phyloP scores from a whole-genome alignment of 2,797 vertebrate species.

The Rhinoraja longicauda region DNA sequence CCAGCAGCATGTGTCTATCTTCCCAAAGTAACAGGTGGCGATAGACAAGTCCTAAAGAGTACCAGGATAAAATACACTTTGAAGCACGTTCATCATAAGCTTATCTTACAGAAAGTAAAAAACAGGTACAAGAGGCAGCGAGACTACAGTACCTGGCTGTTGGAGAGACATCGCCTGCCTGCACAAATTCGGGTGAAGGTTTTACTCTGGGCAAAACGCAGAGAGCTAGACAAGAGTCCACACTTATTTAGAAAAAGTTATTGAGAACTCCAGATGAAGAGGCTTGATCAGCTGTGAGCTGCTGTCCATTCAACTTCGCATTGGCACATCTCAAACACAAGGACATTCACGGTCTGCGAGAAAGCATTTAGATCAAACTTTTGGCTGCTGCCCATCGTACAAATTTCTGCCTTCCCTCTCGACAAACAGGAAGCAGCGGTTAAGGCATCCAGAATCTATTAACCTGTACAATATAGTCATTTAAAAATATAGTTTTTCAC shows the following conservation, averaged over 20 bases:
- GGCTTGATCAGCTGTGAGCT: background rate
- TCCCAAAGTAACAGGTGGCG: background rate
- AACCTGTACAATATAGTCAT: background rate
- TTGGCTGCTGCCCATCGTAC: background rate
- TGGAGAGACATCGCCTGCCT: background rate
- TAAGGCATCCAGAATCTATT: slow-evolving; percentile 10
- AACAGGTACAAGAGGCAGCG: background rate
- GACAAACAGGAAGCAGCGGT: background rate
- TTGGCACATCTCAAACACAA: background rate
- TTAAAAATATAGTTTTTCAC: slow-evolving; percentile 22
- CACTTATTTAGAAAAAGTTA: background rate
- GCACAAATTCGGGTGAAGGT: background rate
- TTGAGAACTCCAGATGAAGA: background rate
- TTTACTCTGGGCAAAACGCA: background rate
- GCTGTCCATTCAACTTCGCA: background rate
- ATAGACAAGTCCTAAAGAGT: background rate
- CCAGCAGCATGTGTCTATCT: too few species aligned
- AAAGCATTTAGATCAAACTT: background rate
- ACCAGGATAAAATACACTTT: background rate
- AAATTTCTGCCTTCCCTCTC: background rate
- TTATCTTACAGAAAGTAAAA: background rate
- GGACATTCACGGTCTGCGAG: background rate
- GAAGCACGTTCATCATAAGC: background rate
- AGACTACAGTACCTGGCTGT: background rate
- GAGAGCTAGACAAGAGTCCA: background rate